Evolutionary conservation across 2,797 vertebrate genomes (phyloP).

Genomic region (Allobates femoralis): DNA sequence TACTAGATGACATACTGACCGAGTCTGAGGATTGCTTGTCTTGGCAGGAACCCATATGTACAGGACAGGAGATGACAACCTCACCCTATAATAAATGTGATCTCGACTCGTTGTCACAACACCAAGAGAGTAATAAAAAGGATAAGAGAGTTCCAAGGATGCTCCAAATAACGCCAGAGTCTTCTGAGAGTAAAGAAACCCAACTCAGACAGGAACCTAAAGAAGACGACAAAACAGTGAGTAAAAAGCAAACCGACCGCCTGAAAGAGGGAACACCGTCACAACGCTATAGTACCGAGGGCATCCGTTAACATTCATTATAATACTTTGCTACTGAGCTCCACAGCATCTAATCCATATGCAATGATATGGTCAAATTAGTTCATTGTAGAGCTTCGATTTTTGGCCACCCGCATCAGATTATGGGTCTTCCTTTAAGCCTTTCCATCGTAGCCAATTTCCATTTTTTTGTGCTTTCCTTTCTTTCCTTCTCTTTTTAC

Average conservation of each 20-base stretch:
- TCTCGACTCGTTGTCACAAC: constrained; percentile 1
- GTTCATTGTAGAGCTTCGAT: too few relatives aligned
- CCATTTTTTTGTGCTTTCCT: too few relatives aligned
- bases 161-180: not conserved
- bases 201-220: not conserved
- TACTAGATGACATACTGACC: constrained; percentile 68
- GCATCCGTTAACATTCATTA: not conserved
- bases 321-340: not conserved
- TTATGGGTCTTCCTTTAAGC: too few relatives aligned
- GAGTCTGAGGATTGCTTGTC: constrained; percentile 61
- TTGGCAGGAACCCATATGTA: constrained; percentile 14
- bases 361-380: too few relatives aligned
- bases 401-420: too few relatives aligned
- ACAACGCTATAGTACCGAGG: not conserved
- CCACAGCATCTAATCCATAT: not conserved
- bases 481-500: too few relatives aligned
- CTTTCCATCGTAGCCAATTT: too few relatives aligned
- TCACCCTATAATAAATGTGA: not conserved
- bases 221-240: constrained; percentile 36
- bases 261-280: not conserved
- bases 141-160: not conserved
- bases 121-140: not conserved
- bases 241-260: not conserved
- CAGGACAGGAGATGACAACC: constrained; percentile 36
- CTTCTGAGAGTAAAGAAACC: not conserved